phyloP scores from a whole-genome alignment of 1,140 invertebrate species.

The Drosophila lacertosa region DNA sequence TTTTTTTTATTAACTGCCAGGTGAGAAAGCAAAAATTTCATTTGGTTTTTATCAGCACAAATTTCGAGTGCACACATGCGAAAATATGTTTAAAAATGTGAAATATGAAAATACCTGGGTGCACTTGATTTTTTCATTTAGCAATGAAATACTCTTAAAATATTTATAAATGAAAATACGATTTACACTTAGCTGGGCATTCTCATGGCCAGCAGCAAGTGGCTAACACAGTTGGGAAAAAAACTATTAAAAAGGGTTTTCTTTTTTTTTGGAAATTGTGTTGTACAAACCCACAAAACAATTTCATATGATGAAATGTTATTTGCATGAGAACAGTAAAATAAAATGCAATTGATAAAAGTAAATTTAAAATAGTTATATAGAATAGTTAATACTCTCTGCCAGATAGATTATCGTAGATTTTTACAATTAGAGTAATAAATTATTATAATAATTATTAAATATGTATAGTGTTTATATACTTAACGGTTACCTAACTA shows the following conservation, averaged over 20 bases:
- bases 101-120: slow-evolving; percentile 13
- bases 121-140: slow-evolving; percentile 8
- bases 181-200: slow-evolving; percentile 22
- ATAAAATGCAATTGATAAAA: not conserved
- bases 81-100: slow-evolving; percentile 8
- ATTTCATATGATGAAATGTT: slow-evolving; percentile 8
- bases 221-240: not conserved
- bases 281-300: slow-evolving; percentile 5
- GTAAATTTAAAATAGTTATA: not conserved
- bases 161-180: slow-evolving; percentile 21
- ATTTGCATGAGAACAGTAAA: slow-evolving; percentile 3
- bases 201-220: slow-evolving; percentile 6
- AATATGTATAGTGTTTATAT: too few relatives aligned
- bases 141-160: slow-evolving; percentile 9
- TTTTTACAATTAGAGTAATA: too few relatives aligned
- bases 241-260: too few relatives aligned
- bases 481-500: too few relatives aligned
- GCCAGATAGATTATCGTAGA: not conserved
- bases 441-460: too few relatives aligned
- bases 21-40: slow-evolving; percentile 8
- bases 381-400: not conserved
- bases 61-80: not conserved
- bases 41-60: not conserved
- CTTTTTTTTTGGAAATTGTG: not conserved
- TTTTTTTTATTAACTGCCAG: slow-evolving; percentile 22